Percentiles rank a stretch among this genome's conserved stretches.
Evolutionary conservation across 2,797 vertebrate species (phyloP).

Genomic region (Thalassophryne amazonica): DNA sequence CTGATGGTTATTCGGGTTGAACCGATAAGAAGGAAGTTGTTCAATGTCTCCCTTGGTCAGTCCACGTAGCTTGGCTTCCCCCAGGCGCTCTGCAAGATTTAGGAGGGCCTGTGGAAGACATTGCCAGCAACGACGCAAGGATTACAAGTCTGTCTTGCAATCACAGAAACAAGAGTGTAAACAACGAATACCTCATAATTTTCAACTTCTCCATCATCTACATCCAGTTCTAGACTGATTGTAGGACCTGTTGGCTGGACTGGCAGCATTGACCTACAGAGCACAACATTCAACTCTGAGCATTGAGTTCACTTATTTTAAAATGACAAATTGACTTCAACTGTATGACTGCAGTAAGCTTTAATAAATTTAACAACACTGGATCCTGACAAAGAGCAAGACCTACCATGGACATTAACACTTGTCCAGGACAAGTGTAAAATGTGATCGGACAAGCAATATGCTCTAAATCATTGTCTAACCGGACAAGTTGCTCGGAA

Average conservation of each 20-base stretch:
- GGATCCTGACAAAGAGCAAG: too few relatives aligned
- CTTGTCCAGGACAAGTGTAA: too few relatives aligned
- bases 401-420: too few relatives aligned
- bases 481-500: too few relatives aligned
- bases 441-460: too few relatives aligned
- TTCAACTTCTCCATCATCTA: constrained; percentile 98
- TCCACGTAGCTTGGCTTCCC: constrained; percentile 95
- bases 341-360: too few relatives aligned
- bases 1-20: constrained; percentile 98
- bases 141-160: background rate
- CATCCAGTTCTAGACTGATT: constrained; percentile 96
- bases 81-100: constrained; percentile 95
- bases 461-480: too few relatives aligned
- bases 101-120: constrained; percentile 83
- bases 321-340: too few relatives aligned
- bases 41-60: constrained; percentile 98
- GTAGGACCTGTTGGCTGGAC: constrained; percentile 95
- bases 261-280: constrained; percentile 92
- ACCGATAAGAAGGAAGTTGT: constrained; percentile 97
- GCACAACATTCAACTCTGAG: background rate
- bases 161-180: background rate
- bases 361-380: too few relatives aligned
- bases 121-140: background rate
- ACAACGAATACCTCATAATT: constrained; percentile 89
- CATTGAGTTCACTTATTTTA: background rate